phyloP scores from a whole-genome alignment of 2,113 vertebrate genomes.

The Ovibos moschatus region DNA sequence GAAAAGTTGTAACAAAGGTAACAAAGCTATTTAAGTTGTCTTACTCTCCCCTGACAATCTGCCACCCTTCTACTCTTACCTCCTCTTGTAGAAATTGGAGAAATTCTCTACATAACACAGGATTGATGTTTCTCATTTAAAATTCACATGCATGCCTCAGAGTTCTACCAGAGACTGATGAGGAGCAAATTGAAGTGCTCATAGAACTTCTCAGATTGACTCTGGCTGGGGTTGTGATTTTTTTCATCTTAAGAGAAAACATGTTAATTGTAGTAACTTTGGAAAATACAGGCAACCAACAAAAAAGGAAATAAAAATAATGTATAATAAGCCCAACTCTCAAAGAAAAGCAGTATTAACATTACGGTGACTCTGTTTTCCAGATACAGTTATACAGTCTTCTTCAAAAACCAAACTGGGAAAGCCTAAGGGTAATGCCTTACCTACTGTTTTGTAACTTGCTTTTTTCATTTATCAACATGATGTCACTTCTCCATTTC shows the following conservation, averaged over 20 bases:
- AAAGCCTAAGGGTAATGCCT: background rate
- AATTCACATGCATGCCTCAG: background rate
- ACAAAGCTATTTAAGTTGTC: background rate
- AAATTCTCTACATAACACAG: background rate
- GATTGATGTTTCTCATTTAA: background rate
- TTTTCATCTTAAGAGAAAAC: constrained; percentile 39
- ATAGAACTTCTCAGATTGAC: background rate
- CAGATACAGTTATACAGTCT: background rate
- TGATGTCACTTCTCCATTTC: background rate
- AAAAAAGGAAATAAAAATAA: constrained; percentile 38
- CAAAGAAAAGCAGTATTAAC: background rate
- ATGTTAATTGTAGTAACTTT: constrained; percentile 31
- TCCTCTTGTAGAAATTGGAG: background rate
- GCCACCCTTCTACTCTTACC: background rate
- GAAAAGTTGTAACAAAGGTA: constrained; percentile 32
- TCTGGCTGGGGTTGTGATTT: background rate
- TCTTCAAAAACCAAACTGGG: background rate
- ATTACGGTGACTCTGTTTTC: background rate
- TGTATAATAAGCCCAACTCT: background rate
- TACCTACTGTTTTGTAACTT: background rate
- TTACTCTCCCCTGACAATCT: background rate
- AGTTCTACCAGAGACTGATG: background rate
- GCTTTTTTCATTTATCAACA: background rate
- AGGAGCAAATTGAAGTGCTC: background rate
- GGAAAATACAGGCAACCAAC: background rate